Evolutionary conservation across 2,113 vertebrate genomes (phyloP), one percentile per base, ranked within the genome.

Genomic region (Aythya baeri): DNA sequence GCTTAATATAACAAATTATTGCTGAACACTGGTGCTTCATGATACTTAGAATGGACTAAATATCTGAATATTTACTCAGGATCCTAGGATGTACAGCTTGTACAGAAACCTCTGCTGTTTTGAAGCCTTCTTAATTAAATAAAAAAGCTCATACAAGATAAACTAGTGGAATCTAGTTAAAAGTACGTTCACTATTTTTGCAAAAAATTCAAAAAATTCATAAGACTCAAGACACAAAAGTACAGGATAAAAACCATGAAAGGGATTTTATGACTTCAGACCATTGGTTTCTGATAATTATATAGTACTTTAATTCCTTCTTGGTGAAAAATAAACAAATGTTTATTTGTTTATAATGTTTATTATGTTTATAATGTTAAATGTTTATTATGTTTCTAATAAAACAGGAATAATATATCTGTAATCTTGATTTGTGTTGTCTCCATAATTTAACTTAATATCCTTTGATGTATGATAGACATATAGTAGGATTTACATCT

Each of bases 111-210:
- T 70, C 10, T 71, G 16, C 16, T 59, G 27, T 57, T 61, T 10
- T 59, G 43, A 81, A 84, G 7, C 3, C 4, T 7, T 55, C 68
- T 65, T 84, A 59, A 52, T 25, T 38, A 68, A 52, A 8, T 52
- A 49, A 62, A 83, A 29, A 62, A 66, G 4, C 7, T 10, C 13
- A 50, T 59, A 9, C 7, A 11, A 49, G 22, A 49, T 43, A 57
- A 62, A 54, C 25, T 43, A 81, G 50, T 57, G 12, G 9, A 62
- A 76, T 0, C 2, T 55, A 9, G 12, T 61, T 66, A 65, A 8
- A 71, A 0, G 3, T 38, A 34, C 12, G 26, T 1, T 50, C 1
- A 4, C 13, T 38, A 63, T 21, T 54, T 73, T 49, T 50, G 3
- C 2, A 34, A 31, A 38, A 78, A 74, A 34, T 34, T 34, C 34